Percentiles rank a stretch among this genome's conserved stretches.
These are phyloP conservation scores for Actias luna DNA, from an alignment of 2,888 invertebrate species.

Conservation along the genomic window DNA sequence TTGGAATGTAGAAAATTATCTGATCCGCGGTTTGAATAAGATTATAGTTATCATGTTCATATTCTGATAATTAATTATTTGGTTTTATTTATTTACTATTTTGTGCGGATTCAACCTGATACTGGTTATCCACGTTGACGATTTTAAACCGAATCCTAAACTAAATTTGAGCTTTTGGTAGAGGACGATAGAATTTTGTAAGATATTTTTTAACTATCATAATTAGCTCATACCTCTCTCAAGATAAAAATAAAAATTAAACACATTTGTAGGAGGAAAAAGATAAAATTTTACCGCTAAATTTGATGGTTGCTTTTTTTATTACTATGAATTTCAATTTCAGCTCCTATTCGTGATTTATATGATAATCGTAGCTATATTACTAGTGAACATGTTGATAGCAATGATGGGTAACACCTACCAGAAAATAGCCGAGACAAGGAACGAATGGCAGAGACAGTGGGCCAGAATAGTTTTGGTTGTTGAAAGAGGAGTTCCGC, in stretches of 20 bases:
- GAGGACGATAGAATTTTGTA: no score
- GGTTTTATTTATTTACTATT: no score
- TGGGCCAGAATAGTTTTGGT: conserved; percentile 99
- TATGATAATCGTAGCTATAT: conserved; percentile 97
- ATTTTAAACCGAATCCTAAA: no score
- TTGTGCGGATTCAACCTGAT: no score
- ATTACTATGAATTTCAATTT: conserved; percentile 18
- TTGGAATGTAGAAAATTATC: no score
- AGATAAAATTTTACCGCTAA: not conserved
- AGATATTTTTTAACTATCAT: no score
- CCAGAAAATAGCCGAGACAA: conserved; percentile 97
- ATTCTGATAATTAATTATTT: no score
- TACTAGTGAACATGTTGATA: conserved; percentile 98
- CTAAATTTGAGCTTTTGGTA: no score
- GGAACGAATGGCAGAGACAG: conserved; percentile 98
- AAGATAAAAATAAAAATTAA: not conserved
- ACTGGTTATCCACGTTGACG: no score
- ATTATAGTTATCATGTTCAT: no score
- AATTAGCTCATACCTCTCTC: no score
- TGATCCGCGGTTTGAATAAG: no score
- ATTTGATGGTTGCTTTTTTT: not conserved
- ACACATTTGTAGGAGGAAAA: not conserved
- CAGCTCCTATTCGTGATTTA: conserved; percentile 96
- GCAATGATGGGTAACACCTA: conserved; percentile 99
- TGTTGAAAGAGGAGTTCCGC: conserved; percentile 97